Evolutionary conservation across 2,113 vertebrate genomes (phyloP).

Genomic region (Bos indicus): DNA sequence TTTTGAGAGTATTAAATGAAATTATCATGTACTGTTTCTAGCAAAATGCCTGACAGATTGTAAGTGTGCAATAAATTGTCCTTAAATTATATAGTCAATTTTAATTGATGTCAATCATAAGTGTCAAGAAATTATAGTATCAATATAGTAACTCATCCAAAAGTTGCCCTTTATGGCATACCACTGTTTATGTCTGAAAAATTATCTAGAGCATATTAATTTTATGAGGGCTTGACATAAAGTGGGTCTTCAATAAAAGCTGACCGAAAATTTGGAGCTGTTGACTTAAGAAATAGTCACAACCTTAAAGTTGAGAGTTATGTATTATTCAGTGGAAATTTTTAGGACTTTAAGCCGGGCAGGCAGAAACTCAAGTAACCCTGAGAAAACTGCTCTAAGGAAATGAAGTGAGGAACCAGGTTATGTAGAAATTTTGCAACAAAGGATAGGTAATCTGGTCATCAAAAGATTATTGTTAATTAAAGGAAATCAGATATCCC

Average conservation of each 20-base stretch:
- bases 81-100: neutral
- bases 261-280: neutral
- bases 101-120: neutral
- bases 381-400: neutral
- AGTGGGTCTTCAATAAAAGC: neutral
- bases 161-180: neutral
- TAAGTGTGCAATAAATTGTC: neutral
- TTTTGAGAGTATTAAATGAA: neutral
- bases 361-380: neutral
- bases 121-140: neutral
- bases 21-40: neutral
- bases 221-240: neutral
- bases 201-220: neutral
- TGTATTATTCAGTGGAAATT: neutral
- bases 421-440: neutral
- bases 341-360: neutral
- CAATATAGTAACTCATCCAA: neutral
- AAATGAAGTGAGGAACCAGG: neutral
- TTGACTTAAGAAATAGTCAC: neutral
- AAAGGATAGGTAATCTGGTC: neutral
- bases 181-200: neutral
- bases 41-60: neutral
- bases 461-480: neutral
- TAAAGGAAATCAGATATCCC: neutral
- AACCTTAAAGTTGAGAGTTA: neutral